Percentiles rank a stretch among this genome's conserved stretches.
Evolutionary conservation across 2,888 invertebrate species (phyloP).

Genomic region (Pyrocoelia pectoralis): DNA sequence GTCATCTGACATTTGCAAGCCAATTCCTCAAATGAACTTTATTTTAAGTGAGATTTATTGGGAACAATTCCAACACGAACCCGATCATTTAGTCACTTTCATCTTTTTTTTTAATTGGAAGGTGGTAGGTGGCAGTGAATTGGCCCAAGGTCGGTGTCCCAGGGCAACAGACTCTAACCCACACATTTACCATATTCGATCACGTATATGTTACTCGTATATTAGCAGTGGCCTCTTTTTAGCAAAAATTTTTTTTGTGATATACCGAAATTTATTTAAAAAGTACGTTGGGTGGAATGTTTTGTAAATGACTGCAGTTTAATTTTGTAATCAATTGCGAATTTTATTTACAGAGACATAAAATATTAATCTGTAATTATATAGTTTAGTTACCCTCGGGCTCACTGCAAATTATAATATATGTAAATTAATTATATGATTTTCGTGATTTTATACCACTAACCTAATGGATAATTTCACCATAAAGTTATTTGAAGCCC

Average conservation of each 20-base stretch:
- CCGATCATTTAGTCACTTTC: slow-evolving; percentile 41
- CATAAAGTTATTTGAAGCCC: too few relatives aligned
- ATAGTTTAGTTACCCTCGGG: not conserved
- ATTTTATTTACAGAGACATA: not conserved
- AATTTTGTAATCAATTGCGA: not conserved
- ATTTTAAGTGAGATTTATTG: not conserved
- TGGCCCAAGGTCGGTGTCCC: slow-evolving; percentile 48
- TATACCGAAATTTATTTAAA: not conserved
- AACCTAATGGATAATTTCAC: too few relatives aligned
- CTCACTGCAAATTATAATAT: not conserved
- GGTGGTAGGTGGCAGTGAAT: slow-evolving; percentile 46
- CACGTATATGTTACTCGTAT: slow-evolving; percentile 20
- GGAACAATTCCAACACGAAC: slow-evolving; percentile 6
- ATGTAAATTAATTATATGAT: not conserved
- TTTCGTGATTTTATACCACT: not conserved
- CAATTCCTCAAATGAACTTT: not conserved
- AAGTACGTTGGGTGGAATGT: not conserved
- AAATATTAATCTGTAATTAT: not conserved
- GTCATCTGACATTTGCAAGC: slow-evolving; percentile 4
- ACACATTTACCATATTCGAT: slow-evolving; percentile 34
- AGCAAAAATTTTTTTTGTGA: not conserved
- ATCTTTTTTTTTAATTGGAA: slow-evolving; percentile 37
- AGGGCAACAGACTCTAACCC: slow-evolving; percentile 41
- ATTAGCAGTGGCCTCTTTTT: slow-evolving; percentile 16
- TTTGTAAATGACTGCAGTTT: not conserved